Evolutionary conservation across 2,888 invertebrate species (phyloP).

Genomic region (Eupeodes latifasciatus): DNA sequence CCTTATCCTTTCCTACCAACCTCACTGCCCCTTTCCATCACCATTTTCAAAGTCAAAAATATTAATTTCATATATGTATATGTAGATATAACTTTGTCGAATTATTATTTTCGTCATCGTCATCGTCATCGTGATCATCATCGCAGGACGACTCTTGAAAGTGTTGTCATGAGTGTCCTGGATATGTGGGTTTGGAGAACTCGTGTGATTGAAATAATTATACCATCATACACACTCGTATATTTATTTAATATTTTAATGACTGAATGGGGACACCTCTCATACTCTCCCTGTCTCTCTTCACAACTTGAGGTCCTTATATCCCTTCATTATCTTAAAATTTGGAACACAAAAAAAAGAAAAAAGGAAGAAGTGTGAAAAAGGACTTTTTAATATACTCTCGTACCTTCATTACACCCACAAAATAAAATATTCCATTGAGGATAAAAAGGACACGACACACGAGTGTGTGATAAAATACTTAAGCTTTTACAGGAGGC

Average conservation of each 20-base stretch:
- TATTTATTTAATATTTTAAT: slow-evolving; percentile 55
- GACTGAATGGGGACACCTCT: slow-evolving; percentile 41
- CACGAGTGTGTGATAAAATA: slow-evolving; percentile 43
- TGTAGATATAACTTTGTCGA: slow-evolving; percentile 23
- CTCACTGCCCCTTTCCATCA: not conserved
- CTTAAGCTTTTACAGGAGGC: not conserved
- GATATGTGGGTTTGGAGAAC: not conserved
- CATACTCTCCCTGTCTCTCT: not conserved
- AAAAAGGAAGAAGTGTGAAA: slow-evolving; percentile 19
- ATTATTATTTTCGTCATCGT: slow-evolving; percentile 33
- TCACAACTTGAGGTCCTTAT: slow-evolving; percentile 7
- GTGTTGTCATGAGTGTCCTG: not conserved
- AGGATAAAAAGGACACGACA: slow-evolving; percentile 2
- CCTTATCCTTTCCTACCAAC: not conserved
- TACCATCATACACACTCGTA: slow-evolving; percentile 33
- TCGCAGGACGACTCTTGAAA: slow-evolving; percentile 17
- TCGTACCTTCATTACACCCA: not conserved
- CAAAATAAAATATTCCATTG: slow-evolving; percentile 12
- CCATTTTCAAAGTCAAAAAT: slow-evolving; percentile 31
- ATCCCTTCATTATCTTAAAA: slow-evolving; percentile 50
- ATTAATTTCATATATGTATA: slow-evolving; percentile 62
- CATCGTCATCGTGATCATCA: not conserved
- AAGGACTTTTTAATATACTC: slow-evolving; percentile 30
- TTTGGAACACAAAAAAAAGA: slow-evolving; percentile 31
- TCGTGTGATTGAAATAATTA: slow-evolving; percentile 64